Percentiles rank a stretch among this genome's conserved stretches.
phyloP scores from a whole-genome alignment of 2,797 vertebrate genomes.

The Hydrophis major region DNA sequence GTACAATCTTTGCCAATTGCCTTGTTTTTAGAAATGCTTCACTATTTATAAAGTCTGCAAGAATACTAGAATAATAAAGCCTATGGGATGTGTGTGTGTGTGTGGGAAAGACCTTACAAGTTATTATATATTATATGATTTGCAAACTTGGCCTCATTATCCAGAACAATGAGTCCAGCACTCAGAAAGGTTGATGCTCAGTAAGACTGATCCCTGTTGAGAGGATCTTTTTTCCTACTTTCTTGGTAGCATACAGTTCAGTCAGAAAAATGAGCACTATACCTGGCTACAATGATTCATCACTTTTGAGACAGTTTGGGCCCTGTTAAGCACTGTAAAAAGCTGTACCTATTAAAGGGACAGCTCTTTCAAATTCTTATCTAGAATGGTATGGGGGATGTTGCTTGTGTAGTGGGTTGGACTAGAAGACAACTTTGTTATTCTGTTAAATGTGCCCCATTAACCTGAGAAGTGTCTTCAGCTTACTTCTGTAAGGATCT shows the following conservation, averaged over 20 bases:
- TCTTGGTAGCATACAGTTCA: neutral
- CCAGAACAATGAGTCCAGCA: neutral
- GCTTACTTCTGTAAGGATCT: neutral
- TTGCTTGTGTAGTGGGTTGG: neutral
- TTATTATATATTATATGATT: neutral
- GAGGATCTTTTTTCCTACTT: neutral
- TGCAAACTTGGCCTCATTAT: neutral
- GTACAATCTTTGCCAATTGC: constrained; percentile 28
- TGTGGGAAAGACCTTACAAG: neutral
- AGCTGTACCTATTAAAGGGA: neutral
- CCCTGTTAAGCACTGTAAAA: neutral
- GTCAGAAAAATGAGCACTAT: neutral
- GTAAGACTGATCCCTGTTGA: neutral
- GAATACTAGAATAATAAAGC: constrained; percentile 8
- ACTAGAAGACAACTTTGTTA: neutral
- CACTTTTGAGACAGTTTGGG: neutral
- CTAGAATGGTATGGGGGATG: neutral
- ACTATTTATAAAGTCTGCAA: constrained; percentile 20
- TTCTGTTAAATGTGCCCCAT: neutral
- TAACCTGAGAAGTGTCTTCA: neutral
- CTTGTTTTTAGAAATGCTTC: constrained; percentile 35
- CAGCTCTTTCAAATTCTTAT: neutral
- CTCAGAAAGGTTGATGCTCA: neutral
- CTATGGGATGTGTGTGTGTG: neutral
- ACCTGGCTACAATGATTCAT: neutral